These are phyloP conservation scores for Girardia tigrina DNA, from an alignment of 2,888 invertebrate genomes.

Conservation along the genomic window DNA sequence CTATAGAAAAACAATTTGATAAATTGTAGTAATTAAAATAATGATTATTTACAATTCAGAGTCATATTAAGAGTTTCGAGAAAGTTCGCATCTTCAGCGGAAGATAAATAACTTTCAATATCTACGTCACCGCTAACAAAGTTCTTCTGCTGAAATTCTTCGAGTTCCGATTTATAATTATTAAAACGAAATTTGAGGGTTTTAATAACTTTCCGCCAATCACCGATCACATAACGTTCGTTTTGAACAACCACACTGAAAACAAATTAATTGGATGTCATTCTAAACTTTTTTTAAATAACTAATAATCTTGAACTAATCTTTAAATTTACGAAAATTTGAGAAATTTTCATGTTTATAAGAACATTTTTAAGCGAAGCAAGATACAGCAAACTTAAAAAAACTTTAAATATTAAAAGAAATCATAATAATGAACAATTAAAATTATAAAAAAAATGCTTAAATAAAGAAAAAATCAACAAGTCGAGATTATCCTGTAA, in stretches of 20 bases:
- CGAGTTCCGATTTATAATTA: conserved; percentile 70
- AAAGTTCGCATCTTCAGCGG: conserved; percentile 74
- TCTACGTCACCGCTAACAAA: not conserved
- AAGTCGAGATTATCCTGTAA: no score
- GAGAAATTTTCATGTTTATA: no score
- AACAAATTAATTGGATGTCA: not conserved
- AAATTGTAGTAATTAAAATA: not conserved
- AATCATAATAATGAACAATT: no score
- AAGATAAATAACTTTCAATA: conserved; percentile 48
- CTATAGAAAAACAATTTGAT: conserved; percentile 51
- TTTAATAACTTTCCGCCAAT: conserved; percentile 80
- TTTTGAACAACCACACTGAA: conserved; percentile 84
- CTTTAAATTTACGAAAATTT: not conserved
- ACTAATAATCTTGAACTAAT: not conserved
- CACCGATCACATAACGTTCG: conserved; percentile 72
- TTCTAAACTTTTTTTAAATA: not conserved
- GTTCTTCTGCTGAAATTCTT: conserved; percentile 66
- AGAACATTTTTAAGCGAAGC: no score
- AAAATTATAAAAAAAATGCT: no score
- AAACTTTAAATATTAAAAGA: no score
- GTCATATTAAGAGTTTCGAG: conserved; percentile 97
- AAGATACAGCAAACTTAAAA: no score
- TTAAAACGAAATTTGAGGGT: conserved; percentile 73
- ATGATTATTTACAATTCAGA: conserved; percentile 64
- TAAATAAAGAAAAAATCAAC: no score